These are phyloP conservation scores for Botrylloides violaceus DNA, from an alignment of 23 tunicate genomes.

Conservation along the genomic window DNA sequence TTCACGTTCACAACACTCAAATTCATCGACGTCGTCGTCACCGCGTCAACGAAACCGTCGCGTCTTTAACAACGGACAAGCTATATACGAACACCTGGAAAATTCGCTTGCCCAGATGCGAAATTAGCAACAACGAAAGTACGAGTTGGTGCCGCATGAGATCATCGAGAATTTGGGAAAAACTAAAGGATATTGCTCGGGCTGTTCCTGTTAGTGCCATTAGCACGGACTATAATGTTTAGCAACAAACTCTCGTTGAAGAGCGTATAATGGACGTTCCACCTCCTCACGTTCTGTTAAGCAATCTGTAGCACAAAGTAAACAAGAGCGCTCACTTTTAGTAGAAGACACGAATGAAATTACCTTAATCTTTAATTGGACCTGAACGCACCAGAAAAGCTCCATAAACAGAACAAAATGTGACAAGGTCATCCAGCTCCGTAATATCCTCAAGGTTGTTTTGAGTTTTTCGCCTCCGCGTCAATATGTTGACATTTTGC, in stretches of 20 bases:
- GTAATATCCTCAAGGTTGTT: not conserved
- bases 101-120: not conserved
- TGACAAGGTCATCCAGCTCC: too few species aligned
- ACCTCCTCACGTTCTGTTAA: not conserved
- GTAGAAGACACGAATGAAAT: not conserved
- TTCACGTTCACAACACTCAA: too few species aligned
- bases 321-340: not conserved
- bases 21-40: too few species aligned
- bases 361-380: not conserved
- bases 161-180: not conserved
- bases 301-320: not conserved
- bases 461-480: not conserved
- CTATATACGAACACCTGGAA: not conserved
- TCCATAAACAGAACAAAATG: not conserved
- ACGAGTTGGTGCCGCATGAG: not conserved
- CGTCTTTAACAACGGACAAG: too few species aligned
- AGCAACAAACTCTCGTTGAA: not conserved
- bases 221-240: not conserved
- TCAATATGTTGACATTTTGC: too few species aligned
- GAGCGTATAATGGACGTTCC: not conserved
- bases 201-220: not conserved
- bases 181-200: not conserved
- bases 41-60: too few species aligned
- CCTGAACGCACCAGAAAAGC: not conserved
- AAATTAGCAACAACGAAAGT: not conserved